Conservation (phyloP, 2,797 vertebrate species). For the Thamnophis elegans region DNA sequence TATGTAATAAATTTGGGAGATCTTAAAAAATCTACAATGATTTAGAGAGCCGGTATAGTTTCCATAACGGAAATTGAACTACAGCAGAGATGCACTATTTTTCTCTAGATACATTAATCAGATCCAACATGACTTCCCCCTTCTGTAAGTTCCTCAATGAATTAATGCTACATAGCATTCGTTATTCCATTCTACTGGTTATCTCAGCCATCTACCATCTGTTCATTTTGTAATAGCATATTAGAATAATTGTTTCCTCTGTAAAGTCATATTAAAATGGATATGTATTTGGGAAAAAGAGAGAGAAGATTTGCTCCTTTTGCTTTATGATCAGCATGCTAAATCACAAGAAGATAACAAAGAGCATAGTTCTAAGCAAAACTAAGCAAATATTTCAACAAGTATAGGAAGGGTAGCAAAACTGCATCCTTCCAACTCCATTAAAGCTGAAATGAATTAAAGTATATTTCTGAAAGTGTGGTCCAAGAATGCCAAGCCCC, state of each 20-base stretch:
- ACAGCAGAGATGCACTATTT: background rate
- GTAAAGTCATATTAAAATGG: background rate
- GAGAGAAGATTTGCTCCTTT: background rate
- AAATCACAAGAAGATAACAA: background rate
- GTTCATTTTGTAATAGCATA: background rate
- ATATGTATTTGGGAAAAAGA: background rate
- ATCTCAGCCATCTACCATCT: background rate
- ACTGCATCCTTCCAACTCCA: background rate
- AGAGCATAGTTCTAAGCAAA: background rate
- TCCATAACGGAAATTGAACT: background rate
- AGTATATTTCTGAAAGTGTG: background rate
- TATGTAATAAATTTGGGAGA: background rate
- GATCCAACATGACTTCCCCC: background rate
- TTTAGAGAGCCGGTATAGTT: background rate
- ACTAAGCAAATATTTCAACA: background rate
- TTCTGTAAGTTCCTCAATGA: background rate
- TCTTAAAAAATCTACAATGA: background rate
- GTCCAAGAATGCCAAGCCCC: background rate
- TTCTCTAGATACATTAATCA: background rate
- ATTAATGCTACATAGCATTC: background rate
- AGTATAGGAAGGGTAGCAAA: background rate
- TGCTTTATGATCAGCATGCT: background rate
- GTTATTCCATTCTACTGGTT: background rate
- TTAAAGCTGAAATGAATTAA: background rate
- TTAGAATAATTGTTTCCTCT: background rate